phyloP scores from a whole-genome alignment of 2,888 invertebrate species.

The Drosophila barbarae region DNA sequence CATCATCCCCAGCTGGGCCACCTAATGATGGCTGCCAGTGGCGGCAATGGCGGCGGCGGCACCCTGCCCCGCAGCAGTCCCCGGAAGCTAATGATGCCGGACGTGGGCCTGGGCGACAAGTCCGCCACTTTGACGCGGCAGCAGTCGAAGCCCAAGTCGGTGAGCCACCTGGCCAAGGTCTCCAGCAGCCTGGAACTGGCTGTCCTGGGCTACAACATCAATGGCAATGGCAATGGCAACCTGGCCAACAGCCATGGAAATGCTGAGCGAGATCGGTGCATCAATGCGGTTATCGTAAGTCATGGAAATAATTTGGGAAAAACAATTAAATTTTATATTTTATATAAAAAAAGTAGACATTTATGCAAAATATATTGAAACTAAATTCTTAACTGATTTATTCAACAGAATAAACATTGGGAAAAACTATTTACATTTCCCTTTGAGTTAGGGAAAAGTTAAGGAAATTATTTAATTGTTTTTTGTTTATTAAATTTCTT shows the following conservation, averaged over 20 bases:
- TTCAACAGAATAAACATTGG: no score
- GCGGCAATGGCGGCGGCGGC: constrained; percentile 56
- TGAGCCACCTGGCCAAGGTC: constrained; percentile 70
- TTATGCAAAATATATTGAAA: no score
- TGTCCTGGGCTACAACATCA: constrained; percentile 47
- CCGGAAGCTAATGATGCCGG: constrained; percentile 65
- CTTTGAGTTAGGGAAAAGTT: no score
- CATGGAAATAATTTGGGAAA: background rate
- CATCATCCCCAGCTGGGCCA: constrained; percentile 69
- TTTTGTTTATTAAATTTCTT: no score
- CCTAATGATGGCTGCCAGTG: constrained; percentile 50
- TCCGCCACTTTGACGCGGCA: constrained; percentile 77
- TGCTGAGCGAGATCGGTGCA: constrained; percentile 77
- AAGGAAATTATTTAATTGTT: no score
- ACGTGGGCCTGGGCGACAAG: constrained; percentile 55
- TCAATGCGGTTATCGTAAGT: constrained; percentile 80
- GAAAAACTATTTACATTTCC: no score
- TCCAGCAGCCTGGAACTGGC: constrained; percentile 73
- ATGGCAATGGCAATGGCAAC: background rate
- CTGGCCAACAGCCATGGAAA: constrained; percentile 24
- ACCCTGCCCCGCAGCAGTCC: constrained; percentile 77
- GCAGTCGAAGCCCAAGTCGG: constrained; percentile 57
- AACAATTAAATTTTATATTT: background rate
- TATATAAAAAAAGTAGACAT: no score
- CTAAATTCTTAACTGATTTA: no score